These are phyloP conservation scores for Uropetala carovei DNA, from an alignment of 2,888 invertebrate genomes.

Conservation along the genomic window DNA sequence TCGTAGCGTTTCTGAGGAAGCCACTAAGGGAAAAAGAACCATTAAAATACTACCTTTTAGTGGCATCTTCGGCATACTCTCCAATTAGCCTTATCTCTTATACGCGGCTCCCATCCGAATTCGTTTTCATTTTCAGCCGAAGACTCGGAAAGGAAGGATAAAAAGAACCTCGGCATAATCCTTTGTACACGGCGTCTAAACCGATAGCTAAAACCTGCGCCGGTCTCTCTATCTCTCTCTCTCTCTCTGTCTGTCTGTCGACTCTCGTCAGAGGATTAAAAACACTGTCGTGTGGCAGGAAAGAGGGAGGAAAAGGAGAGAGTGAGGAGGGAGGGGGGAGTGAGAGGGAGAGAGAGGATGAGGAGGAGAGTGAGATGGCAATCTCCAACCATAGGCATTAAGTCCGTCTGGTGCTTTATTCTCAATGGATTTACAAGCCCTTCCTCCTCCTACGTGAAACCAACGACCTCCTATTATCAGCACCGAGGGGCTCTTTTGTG, in stretches of 20 bases:
- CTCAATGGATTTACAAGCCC: constrained; percentile 61
- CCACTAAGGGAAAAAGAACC: constrained; percentile 30
- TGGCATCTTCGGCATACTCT: constrained; percentile 37
- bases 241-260: too few species aligned
- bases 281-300: too few species aligned
- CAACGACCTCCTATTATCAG: constrained; percentile 61
- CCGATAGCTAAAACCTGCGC: too few species aligned
- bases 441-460: background rate
- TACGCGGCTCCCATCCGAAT: constrained; percentile 47
- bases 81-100: constrained; percentile 61
- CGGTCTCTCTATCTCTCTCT: too few species aligned
- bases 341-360: constrained; percentile 32
- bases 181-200: background rate
- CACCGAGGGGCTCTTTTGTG: constrained; percentile 64
- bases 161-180: background rate
- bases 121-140: constrained; percentile 35
- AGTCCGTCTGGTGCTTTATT: constrained; percentile 70
- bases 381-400: constrained; percentile 65
- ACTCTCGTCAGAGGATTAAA: too few species aligned
- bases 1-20: constrained; percentile 28
- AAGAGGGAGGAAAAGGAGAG: too few species aligned
- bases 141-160: background rate
- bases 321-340: background rate
- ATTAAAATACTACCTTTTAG: constrained; percentile 43
- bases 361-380: constrained; percentile 41